Evolutionary conservation across 1,140 invertebrate species (phyloP), one percentile per base, ranked within the genome.

Genomic region (Paramacrobiotus metropolitanus): DNA sequence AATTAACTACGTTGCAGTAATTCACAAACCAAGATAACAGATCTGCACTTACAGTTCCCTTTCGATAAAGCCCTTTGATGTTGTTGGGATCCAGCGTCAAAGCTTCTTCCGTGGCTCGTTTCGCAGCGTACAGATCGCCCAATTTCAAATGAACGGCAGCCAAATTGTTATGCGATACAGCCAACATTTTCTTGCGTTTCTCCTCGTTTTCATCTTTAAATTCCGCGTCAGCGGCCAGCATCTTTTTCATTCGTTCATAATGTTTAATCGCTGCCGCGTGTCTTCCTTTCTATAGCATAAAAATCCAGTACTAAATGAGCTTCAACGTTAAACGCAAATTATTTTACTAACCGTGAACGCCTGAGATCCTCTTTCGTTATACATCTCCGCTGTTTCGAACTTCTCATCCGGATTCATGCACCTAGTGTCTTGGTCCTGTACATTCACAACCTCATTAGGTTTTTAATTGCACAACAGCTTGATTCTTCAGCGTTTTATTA

Each of bases 341-440:
- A 34, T 21, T 20, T 59, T 28, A 18, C 29, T 60, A 48, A 67
- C 66, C 28, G 67, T 92, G 67, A 94, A 93, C 71, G 87, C 95
- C 40, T 81, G 78, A 0, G 87, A 94, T 59, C 90, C 92, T 72
- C 87, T 92, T 59, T 86, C 83, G 75, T 96, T 96, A 44, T 80
- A 82, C 2, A 83, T 74, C 70, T 83, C 82, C 1, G 85, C 82
- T 67, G 86, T 82, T 61, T 85, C 82, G 21, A 96, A 66, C 69
- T 85, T 86, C 69, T 93, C 83, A 2, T 77, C 69, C 20, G 72
- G 75, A 62, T 85, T 82, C 75, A 95, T 77, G 30, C 82, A 79
- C 87, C 87, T 94, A n/a, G 73, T 71, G 65, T 87, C 83, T 67
- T 82, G 80, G 0, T 75, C 73, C 80, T 84, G 18, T 1, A 1